Evolutionary conservation across 2,113 vertebrate species (phyloP), one percentile per base, ranked within the genome.

Genomic region (Osmerus mordax): DNA sequence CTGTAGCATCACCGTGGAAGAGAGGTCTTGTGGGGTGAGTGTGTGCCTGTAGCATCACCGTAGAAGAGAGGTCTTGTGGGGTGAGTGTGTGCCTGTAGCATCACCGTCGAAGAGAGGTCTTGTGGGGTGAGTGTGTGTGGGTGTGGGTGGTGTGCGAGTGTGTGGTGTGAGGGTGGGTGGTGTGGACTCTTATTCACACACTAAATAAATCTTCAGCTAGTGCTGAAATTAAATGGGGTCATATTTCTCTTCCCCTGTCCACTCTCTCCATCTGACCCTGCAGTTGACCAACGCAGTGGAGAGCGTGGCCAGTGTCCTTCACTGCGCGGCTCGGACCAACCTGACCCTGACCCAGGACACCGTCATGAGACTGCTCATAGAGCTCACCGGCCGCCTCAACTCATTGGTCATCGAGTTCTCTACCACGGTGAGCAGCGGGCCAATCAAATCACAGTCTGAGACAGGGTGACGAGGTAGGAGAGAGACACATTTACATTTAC

Each of bases 281-380:
- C 78, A 92, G 91, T 65, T 91, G 67, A 88, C 88, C 2, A 23
- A 88, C 2, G 73, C 78, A 0, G 83, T 89, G 70, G 70, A 67
- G 64, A 78, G 87, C 1, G 29, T 90, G 62, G 89, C 88, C 1
- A 51, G 69, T 0, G 74, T 91, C 11, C 28, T 93, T 71, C 84
- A 88, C 59, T 93, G 92, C 14, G 80, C 86, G 7, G 78, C 81
- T 15, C 67, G 60, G 0, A 82, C 75, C 13, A 82, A 92, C 66
- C 78, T 92, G 73, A 84, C 65, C 0, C n/a, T 93, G 73, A 79
- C 81, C 0, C 81, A 91, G 69, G 70, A 23, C 7, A 89, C 84
- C 0, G 4, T 89, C 41, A 54, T 81, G 76, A 68, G 41, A 0
- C 51, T 93, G 56, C 68, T 90, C 0, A 6, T 12, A 3, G 86